Evolutionary conservation across 1,140 invertebrate species (phyloP).

Genomic region (Drosophila fuyamai): DNA sequence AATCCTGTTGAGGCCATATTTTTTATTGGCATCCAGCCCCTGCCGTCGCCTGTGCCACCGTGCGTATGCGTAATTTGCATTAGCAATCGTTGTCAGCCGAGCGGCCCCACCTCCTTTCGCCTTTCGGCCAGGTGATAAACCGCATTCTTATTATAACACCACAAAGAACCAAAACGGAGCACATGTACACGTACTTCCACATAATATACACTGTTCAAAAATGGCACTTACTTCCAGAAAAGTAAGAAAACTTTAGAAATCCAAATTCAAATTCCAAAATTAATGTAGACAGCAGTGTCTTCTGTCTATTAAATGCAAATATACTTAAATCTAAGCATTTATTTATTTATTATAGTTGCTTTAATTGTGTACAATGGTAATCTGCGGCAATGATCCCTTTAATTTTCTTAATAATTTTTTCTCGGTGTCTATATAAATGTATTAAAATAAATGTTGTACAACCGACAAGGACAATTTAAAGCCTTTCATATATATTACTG

Average conservation of each 20-base stretch:
- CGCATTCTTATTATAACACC: constrained; percentile 52
- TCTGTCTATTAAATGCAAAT: no score
- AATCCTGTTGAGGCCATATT: constrained; percentile 84
- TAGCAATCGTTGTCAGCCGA: constrained; percentile 38
- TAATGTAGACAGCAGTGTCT: no score
- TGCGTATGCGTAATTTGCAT: constrained; percentile 47
- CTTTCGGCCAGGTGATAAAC: constrained; percentile 55
- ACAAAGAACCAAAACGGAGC: constrained; percentile 18
- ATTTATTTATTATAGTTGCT: no score
- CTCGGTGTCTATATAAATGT: constrained; percentile 10
- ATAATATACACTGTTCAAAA: constrained; percentile 5
- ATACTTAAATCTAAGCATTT: no score
- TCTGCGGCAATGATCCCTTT: no score
- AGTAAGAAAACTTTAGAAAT: no score
- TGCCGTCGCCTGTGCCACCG: not conserved
- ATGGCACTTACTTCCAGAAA: not conserved
- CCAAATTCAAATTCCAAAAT: no score
- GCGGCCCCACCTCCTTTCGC: not conserved
- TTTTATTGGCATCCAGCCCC: constrained; percentile 68
- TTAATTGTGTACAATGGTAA: no score
- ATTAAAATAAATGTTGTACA: constrained; percentile 37
- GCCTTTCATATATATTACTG: constrained; percentile 65
- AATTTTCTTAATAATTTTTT: not conserved
- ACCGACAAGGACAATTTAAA: constrained; percentile 51
- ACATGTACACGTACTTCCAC: not conserved